Conservation (phyloP, 2,888 invertebrate species). For the Cephus pygmeus region DNA sequence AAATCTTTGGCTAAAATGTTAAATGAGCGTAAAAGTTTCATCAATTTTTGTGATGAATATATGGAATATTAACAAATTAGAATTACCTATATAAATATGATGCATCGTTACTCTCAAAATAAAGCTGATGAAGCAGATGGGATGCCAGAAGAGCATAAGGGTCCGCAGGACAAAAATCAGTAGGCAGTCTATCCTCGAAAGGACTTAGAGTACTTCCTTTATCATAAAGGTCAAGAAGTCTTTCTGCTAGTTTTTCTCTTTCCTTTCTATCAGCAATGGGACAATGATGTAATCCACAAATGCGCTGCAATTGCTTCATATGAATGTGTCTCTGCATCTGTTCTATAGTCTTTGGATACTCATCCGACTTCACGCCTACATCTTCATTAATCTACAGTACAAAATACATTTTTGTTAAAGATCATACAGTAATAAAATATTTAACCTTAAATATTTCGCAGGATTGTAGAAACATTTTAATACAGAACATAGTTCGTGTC, state of each 20-base stretch:
- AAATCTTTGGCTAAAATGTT: background rate
- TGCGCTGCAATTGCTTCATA: slow-evolving; percentile 79
- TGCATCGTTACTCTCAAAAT: slow-evolving; percentile 66
- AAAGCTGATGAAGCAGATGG: slow-evolving; percentile 73
- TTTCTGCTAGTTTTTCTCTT: slow-evolving; percentile 48
- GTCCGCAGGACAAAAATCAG: slow-evolving; percentile 82
- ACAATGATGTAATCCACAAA: slow-evolving; percentile 75
- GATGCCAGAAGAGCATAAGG: slow-evolving; percentile 83
- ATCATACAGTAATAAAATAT: background rate
- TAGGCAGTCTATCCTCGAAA: slow-evolving; percentile 70
- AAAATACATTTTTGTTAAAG: background rate
- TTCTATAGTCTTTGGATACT: slow-evolving; percentile 66
- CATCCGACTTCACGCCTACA: slow-evolving; percentile 57
- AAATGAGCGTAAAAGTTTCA: background rate
- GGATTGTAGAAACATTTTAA: background rate
- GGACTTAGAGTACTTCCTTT: slow-evolving; percentile 57
- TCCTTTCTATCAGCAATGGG: slow-evolving; percentile 49
- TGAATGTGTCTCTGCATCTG: slow-evolving; percentile 88
- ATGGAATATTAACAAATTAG: background rate
- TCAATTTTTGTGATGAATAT: background rate
- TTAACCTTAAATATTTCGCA: background rate
- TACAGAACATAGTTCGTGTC: background rate
- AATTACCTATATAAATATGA: slow-evolving; percentile 59
- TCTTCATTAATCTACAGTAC: slow-evolving; percentile 54
- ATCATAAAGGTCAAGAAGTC: slow-evolving; percentile 55